Evolutionary conservation across 2,888 invertebrate species (phyloP).

Genomic region (Fragum sueziense): DNA sequence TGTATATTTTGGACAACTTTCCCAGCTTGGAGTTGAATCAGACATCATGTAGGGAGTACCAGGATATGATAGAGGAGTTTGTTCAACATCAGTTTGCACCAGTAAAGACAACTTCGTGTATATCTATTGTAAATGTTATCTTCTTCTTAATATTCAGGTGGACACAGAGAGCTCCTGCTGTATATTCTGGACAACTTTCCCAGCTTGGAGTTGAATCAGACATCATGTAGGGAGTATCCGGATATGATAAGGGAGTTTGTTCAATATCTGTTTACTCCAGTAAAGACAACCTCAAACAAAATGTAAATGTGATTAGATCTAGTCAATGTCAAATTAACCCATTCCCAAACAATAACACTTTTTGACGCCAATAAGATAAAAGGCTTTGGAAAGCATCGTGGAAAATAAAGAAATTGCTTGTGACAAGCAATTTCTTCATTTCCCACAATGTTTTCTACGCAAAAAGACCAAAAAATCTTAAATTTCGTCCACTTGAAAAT

Average conservation of each 20-base stretch:
- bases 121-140: neutral
- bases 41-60: slow-evolving; percentile 55
- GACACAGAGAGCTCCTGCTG: neutral
- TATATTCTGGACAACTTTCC: slow-evolving; percentile 21
- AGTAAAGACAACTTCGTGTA: neutral
- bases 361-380: too few relatives aligned
- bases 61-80: slow-evolving; percentile 56
- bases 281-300: neutral
- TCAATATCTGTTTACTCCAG: slow-evolving; percentile 24
- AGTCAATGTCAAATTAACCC: too few relatives aligned
- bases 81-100: slow-evolving; percentile 34
- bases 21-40: slow-evolving; percentile 57
- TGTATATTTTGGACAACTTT: neutral
- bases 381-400: too few relatives aligned
- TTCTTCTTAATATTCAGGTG: too few relatives aligned
- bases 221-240: slow-evolving; percentile 59
- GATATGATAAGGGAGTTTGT: slow-evolving; percentile 56
- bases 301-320: too few relatives aligned
- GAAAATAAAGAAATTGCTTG: too few relatives aligned
- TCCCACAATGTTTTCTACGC: too few relatives aligned
- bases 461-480: too few relatives aligned
- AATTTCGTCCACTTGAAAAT: too few relatives aligned
- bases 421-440: too few relatives aligned
- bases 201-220: slow-evolving; percentile 53
- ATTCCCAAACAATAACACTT: too few relatives aligned